Conservation (phyloP, 2,797 vertebrate genomes). For the Acanthis flammea region DNA sequence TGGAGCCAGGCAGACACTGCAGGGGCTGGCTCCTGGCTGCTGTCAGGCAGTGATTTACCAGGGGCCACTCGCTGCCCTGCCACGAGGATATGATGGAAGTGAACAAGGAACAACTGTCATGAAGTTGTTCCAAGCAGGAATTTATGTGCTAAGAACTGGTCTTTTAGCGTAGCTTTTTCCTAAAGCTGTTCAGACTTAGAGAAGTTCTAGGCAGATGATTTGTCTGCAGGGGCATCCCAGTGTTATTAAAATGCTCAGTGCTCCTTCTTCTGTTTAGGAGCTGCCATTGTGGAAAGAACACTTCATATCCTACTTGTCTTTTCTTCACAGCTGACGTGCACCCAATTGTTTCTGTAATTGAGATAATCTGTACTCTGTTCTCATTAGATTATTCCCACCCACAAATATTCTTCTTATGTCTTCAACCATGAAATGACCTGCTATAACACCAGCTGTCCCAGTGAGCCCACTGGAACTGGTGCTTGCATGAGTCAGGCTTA, state of each 20-base stretch:
- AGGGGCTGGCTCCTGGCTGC: not conserved
- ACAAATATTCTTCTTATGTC: slow-evolving; percentile 2
- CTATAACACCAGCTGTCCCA: not conserved
- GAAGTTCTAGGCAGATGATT: not conserved
- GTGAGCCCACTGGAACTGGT: slow-evolving; percentile 16
- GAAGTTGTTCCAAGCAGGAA: not conserved
- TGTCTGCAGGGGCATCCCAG: not conserved
- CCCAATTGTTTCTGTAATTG: not conserved
- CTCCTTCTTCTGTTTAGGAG: not conserved
- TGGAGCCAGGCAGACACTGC: slow-evolving; percentile 24
- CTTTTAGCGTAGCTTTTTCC: not conserved
- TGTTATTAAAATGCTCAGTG: not conserved
- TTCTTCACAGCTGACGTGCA: slow-evolving; percentile 3
- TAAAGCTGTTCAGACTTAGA: not conserved
- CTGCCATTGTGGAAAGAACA: not conserved
- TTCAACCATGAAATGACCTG: slow-evolving; percentile 31
- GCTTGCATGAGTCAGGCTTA: not conserved
- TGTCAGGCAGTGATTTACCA: not conserved
- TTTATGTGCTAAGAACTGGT: not conserved
- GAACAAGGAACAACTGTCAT: not conserved
- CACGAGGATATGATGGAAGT: not conserved
- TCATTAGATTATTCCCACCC: slow-evolving; percentile 19
- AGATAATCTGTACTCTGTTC: not conserved
- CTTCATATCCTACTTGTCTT: not conserved
- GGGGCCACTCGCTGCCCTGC: not conserved